Conservation (phyloP, 2,888 invertebrate genomes). For the Synergus japonicus region DNA sequence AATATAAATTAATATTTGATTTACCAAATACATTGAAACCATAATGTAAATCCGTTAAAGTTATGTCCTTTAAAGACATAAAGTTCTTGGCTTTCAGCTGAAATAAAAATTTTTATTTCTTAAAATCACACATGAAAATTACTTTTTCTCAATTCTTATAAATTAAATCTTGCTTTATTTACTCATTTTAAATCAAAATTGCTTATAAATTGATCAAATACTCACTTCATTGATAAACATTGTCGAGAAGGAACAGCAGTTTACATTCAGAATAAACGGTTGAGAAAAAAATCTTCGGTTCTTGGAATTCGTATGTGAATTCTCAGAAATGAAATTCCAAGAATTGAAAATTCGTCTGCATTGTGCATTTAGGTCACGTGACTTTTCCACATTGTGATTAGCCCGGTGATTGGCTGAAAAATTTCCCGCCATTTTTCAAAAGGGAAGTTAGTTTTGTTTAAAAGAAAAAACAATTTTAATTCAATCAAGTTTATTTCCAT, state of each 20-base stretch:
- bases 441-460: neutral
- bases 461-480: neutral
- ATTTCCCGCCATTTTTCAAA: neutral
- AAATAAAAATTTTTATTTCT: neutral
- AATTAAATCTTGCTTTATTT: neutral
- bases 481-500: neutral
- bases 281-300: too few relatives aligned
- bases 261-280: too few relatives aligned
- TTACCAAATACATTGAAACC: neutral
- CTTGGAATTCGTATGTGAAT: too few relatives aligned
- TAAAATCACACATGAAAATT: neutral
- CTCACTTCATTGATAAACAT: neutral
- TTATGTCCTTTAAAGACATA: neutral
- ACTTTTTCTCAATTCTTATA: neutral
- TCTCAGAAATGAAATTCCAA: too few relatives aligned
- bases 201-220: neutral
- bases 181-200: too few relatives aligned
- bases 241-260: too few relatives aligned
- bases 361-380: neutral
- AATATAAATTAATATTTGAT: neutral
- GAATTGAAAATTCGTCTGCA: neutral
- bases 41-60: slow-evolving; percentile 4
- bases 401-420: neutral
- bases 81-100: neutral
- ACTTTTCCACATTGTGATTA: neutral